A percentile compares a stretch with the other conserved stretches of the same genome.
phyloP scores from a whole-genome alignment of 2,888 invertebrate species.

The Lepidochrysops patricia region DNA sequence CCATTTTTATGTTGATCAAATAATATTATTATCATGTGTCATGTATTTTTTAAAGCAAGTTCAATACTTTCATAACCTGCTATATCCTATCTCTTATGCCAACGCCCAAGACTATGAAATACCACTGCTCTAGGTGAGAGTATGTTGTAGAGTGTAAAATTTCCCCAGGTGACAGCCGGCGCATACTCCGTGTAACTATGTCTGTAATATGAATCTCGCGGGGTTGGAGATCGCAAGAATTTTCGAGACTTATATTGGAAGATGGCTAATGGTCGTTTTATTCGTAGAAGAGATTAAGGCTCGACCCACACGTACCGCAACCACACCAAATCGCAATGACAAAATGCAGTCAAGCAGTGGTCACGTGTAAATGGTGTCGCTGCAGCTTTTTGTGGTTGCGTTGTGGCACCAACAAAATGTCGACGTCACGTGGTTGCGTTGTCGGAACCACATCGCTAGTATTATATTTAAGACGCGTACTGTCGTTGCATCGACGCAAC shows the following conservation, averaged over 20 bases:
- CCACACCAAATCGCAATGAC: no score
- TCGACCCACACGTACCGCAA: no score
- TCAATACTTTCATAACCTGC: background rate
- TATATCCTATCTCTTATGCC: conserved; percentile 14
- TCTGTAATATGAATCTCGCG: conserved; percentile 27
- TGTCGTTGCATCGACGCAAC: no score
- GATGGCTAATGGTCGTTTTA: conserved; percentile 5
- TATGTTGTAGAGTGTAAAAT: conserved; percentile 35
- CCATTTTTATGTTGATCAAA: no score
- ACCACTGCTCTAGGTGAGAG: conserved; percentile 30
- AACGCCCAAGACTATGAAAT: conserved; percentile 28
- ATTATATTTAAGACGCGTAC: no score
- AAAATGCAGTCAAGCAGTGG: no score
- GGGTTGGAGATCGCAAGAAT: conserved; percentile 29
- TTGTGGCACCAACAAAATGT: no score
- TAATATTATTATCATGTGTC: background rate
- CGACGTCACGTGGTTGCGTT: no score
- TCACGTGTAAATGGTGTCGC: no score
- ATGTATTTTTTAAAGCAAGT: background rate
- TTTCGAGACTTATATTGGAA: conserved; percentile 21
- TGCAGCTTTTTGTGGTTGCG: no score
- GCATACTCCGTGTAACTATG: conserved; percentile 31
- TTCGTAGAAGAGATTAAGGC: no score
- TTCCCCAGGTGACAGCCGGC: conserved; percentile 33
- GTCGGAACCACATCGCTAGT: no score